Percentiles rank a stretch among this genome's conserved stretches.
These are phyloP conservation scores for Grus americana DNA, from an alignment of 2,113 vertebrate genomes.

Conservation along the genomic window DNA sequence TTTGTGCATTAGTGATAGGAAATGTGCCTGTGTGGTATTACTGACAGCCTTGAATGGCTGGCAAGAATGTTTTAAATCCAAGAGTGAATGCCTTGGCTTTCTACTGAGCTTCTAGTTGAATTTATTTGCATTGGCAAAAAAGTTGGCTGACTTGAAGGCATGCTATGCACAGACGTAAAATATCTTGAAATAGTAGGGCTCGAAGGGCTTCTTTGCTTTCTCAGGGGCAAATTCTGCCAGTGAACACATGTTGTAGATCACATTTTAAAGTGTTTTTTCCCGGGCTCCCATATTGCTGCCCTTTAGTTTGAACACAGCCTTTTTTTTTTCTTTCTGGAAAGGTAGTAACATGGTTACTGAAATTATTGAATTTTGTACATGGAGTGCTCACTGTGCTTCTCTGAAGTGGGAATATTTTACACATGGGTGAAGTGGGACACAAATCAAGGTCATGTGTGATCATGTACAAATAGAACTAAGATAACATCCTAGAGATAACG, in stretches of 20 bases:
- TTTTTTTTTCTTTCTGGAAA: not conserved
- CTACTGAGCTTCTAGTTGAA: not conserved
- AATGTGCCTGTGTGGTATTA: not conserved
- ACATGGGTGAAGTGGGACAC: not conserved
- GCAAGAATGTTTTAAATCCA: not conserved
- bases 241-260: not conserved
- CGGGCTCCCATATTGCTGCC: not conserved
- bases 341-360: not conserved
- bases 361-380: not conserved
- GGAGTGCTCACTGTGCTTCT: not conserved
- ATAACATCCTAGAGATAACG: not conserved
- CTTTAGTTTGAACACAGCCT: not conserved
- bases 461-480: not conserved
- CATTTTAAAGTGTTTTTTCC: not conserved
- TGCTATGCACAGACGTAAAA: not conserved
- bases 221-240: not conserved
- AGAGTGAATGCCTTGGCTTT: not conserved
- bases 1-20: not conserved
- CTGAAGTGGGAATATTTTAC: not conserved
- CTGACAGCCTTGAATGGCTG: not conserved
- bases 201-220: not conserved
- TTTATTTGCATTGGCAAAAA: slow-evolving; percentile 8
- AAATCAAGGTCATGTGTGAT: not conserved
- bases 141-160: not conserved
- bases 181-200: not conserved